Percentiles rank a stretch among this genome's conserved stretches.
Evolutionary conservation across 2,888 invertebrate genomes (phyloP).

Genomic region (Dioctria linearis): DNA sequence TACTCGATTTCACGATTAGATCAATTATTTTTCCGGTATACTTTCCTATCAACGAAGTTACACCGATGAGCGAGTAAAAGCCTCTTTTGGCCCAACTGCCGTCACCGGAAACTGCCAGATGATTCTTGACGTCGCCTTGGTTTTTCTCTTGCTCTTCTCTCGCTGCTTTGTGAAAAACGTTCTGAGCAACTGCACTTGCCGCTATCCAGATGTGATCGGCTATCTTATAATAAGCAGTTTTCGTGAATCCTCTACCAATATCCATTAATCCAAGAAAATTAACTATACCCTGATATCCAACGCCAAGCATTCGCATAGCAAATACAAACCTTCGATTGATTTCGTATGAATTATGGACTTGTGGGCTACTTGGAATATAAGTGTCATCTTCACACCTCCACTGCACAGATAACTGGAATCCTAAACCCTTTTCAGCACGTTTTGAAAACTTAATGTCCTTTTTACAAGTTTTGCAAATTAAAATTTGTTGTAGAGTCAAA

Average conservation of each 20-base stretch:
- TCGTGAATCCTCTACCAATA: background rate
- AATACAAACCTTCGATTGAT: background rate
- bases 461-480: constrained; percentile 30
- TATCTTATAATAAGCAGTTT: background rate
- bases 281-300: background rate
- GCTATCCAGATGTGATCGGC: background rate
- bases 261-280: background rate
- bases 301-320: background rate
- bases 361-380: constrained; percentile 1
- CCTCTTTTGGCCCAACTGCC: background rate
- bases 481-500: constrained; percentile 21
- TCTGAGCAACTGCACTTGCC: background rate
- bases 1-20: constrained; percentile 12
- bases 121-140: background rate
- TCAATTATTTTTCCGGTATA: constrained; percentile 41
- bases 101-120: constrained; percentile 2
- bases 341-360: background rate
- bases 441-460: constrained; percentile 35
- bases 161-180: background rate
- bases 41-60: constrained; percentile 4
- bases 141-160: background rate
- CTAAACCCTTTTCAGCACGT: background rate
- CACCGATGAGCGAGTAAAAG: background rate
- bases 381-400: background rate
- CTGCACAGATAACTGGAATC: background rate